Evolutionary conservation across 35 echinoderm and acorn worm species (phyloP), one percentile per base, ranked within the genome.

Genomic region (Hemicentrotus pulcherrimus): DNA sequence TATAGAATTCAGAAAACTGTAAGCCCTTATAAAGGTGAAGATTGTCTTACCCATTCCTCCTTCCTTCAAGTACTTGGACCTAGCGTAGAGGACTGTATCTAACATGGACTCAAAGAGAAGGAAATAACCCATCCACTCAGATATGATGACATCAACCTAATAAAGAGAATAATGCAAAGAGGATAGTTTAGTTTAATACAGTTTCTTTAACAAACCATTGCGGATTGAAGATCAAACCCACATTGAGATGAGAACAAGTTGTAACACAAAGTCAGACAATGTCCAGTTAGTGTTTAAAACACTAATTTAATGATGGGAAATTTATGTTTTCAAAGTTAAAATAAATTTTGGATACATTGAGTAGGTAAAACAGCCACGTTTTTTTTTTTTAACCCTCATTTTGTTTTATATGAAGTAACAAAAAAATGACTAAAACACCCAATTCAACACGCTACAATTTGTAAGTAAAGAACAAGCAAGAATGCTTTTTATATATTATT

Each of bases 81-180:
- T 96, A 60, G 98, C 98, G 98, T 97, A 99, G 4, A 99, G 96
- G 18, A 99, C 98, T 31, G 98, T 98, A 95, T 99, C 98, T 86
- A 99, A 95, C 98, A 99, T 99, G 28, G 98, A 99, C 55, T 99
- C 98, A 97, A 97, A 99, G 31, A 99, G 95, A 8, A 99, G 96
- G 46, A 99, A 99, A 91, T 97, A 99, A 14, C 98, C 98, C 98
- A 99, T 99, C 98, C 98, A 99, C 87, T 99, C 98, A 18, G 98
- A 99, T 61, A 99, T 98, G 46, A 99, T 99, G 5, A 99, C 94
- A 95, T 99, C 98, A 85, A 99, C 98, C 98, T 99, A 88, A 10
- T 58, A 19, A 47, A 70, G 89, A 46, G 91, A 85, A 93, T 50
- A 96, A 94, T 3, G 7, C 4, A 59, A 12, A 91, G 91, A 61